Evolutionary conservation across 2,113 vertebrate genomes (phyloP), one percentile per base, ranked within the genome.

Genomic region (Tupaia tana): DNA sequence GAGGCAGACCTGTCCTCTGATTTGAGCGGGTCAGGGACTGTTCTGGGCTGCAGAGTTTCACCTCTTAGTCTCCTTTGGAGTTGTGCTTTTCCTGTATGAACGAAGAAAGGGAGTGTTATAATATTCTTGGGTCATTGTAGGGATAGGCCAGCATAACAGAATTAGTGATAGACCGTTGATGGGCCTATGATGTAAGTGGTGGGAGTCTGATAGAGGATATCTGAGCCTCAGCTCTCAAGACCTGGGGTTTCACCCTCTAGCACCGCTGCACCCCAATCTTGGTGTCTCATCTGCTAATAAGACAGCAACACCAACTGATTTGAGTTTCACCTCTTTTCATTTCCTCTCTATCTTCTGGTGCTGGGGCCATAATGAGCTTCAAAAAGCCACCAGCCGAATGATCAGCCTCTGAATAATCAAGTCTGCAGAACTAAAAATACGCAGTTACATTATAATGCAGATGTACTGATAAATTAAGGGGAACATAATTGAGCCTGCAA

Each of bases 271-370:
- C 64, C 85, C 89, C 92, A 90, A 15, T 81, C 92, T 95, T 63
- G 12, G 6, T n/a, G 54, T 93, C 85, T 95, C 92, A 81, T 95
- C 93, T 63, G 66, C 86, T 69, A 58, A 87, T 75, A 74, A 64
- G 85, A 59, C 22, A 75, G 75, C 82, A 25, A n/a, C 16, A 16
- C 86, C 56, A 58, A 31, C 79, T 87, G 93, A 93, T 91, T 86
- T 43, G 86, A 96, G 89, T 96, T 92, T 95, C 73, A 79, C 89
- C 70, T 71, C 75, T 27, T 97, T 93, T 95, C 92, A 64, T 96
- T 95, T 96, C 94, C 90, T 94, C 58, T 93, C 82, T n/a, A 52
- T 86, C 93, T 86, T 90, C 81, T 90, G 66, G 54, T 95, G 10
- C 54, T 52, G 52, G 80, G 70, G 63, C 71, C 85, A 29, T 63